Evolutionary conservation across 1,140 invertebrate genomes (phyloP), one percentile per base, ranked within the genome.

Genomic region (Temnothorax longispinosus): DNA sequence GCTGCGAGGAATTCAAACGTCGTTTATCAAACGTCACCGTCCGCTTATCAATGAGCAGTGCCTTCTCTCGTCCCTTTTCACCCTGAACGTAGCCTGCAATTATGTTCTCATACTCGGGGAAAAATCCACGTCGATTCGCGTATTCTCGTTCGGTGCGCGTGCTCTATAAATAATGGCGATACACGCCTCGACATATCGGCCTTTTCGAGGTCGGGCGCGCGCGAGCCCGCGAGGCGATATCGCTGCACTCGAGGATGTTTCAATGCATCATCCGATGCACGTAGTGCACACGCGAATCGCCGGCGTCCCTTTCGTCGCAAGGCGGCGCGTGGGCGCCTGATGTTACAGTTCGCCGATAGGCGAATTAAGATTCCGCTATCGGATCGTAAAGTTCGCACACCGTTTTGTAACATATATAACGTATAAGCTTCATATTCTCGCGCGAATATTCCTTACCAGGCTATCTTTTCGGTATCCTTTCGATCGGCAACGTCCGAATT

Each of bases 91-190:
- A 75, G 13, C 54, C 80, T 62, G 8, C 80, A 84, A 84, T 84
- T 84, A 84, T 84, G 54, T 84, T 84, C 44, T 84, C 80, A 60
- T 75, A 47, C 27, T 32, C n/a, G 69, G 3, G 8, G 64, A 74
- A 82, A 75, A 84, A 84, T 84, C 54, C 50, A 15, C 21, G 38
- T 38, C 60, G 76, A 78, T 38, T 62, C 76, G 44, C 60, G 41
- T 74, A 58, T 47, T 47, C 80, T 50, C 54, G 13, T 35, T 27
- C 77, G 38, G 35, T 15, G 47, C 54, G 62, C 35, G 44, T 47
- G 64, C 50, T 74, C 13, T 84, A 84, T 84, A 84, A 84, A 84
- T 84, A 84, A 84, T 27, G 27, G 69, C 54, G 69, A 72, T 50
- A 47, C 54, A 35, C 69, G 54, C 77, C 50, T 72, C 54, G 67